A percentile compares a stretch with the other conserved stretches of the same genome.
Evolutionary conservation across 2,797 vertebrate genomes (phyloP).

Genomic region (Australoheros facetus): DNA sequence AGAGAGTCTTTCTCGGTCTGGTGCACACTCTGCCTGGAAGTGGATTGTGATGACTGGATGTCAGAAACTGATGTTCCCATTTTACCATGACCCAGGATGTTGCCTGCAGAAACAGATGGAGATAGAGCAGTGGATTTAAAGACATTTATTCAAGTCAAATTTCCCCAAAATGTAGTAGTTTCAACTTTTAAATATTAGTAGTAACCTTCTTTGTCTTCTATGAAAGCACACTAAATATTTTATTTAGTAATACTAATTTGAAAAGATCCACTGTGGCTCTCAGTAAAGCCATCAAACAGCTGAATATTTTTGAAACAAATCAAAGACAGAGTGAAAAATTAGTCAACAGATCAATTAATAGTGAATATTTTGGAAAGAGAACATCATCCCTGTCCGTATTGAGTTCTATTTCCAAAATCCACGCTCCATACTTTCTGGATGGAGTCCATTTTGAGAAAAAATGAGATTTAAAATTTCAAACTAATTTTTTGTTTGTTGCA

Average conservation of each 20-base stretch:
- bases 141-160: neutral
- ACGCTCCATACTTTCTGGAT: neutral
- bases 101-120: constrained; percentile 69
- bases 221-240: neutral
- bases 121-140: neutral
- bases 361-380: neutral
- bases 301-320: neutral
- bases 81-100: constrained; percentile 67
- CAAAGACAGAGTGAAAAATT: neutral
- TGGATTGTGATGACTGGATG: constrained; percentile 2
- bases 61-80: constrained; percentile 17
- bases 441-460: neutral
- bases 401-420: neutral
- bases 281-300: neutral
- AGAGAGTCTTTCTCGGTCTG: neutral
- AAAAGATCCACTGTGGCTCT: neutral
- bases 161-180: neutral
- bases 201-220: neutral
- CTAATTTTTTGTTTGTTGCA: neutral
- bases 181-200: neutral
- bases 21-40: neutral
- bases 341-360: neutral
- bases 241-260: neutral
- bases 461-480: neutral
- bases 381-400: neutral